Evolutionary conservation across 2,888 invertebrate species (phyloP), one percentile per base, ranked within the genome.

Genomic region (Athripsodes cinereus): DNA sequence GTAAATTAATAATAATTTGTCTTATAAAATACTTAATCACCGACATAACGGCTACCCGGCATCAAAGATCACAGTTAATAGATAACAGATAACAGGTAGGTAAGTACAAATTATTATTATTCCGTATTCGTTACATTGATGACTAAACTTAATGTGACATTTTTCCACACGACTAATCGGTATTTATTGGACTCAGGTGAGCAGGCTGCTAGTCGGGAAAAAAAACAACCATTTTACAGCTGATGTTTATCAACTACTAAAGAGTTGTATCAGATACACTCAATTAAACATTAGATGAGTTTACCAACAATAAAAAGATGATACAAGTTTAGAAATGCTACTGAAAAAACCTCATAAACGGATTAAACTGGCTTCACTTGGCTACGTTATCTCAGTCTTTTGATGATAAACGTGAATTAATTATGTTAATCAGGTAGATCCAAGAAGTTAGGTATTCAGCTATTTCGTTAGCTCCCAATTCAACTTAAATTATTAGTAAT

Each of bases 111-210:
- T 3, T 6, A 10, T 26, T 6, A 3, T 10, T 26, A 26, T 26
- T 26, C 26, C 10, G 26, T 26, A 26, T 26, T 26, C 26, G 26
- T 26, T 26, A 26, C 26, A 26, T 26, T 26, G 26, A 26, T 26
- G 26, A 26, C 40, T 40, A n/a, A 40, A 40, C n/a, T 40, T 40
- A 40, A 40, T 40, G 40, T 40, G 40, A 40, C 40, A 40, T 40
- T 40, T 40, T 40, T 40, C 40, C 40, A 40, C 40, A 16, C 40
- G 40, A 40, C 40, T 40, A 40, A 40, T 40, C 40, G 40, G 40
- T 40, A 40, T 40, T 40, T 40, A 40, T 40, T 40, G 40, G 40
- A 31, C 11, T 31, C 11, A 31, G 31, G 31, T 31, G 11, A 31
- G 31, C 31, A 8, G 31, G 40, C 40, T 40, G 40, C n/a, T 13